Base-by-base conservation (phyloP, 35 echinoderm and acorn worm genomes). In the Heliocidaris erythrogramma region DNA sequence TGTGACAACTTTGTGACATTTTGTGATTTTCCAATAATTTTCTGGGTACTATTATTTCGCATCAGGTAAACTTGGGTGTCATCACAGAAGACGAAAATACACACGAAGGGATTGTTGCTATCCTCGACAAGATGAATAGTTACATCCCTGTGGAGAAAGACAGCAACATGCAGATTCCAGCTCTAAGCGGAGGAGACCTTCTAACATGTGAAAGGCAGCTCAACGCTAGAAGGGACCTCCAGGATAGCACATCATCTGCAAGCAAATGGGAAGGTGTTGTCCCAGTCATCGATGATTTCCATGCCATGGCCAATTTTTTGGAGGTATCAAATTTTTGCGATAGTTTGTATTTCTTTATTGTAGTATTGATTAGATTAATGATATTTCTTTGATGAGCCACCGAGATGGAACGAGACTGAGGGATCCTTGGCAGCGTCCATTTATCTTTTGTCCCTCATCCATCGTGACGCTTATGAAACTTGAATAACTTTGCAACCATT, bases 231-330 rank as follows among this genome's bases (percentile, higher is more conserved):
- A 42, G 53, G 59, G 94, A 97, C 59, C 8, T 90, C 9, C 94
- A 93, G 52, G 96, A 97, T 48, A 94, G 94, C 86, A 85, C 48
- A 31, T 92, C 90, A 86, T 92, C 96, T 9, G 60, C 35, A 86
- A 86, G 30, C 27, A 91, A 69, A 7, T 97, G 94, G 94, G 95
- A 86, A 53, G 96, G 90, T 59, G 11, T 95, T 4, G 48, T 97
- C 32, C 96, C 96, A 13, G 96, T 97, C 14, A 95, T 97, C 30
- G 96, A 95, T 53, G 96, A 97, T 59, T 97, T 97, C 85, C 96
- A 97, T 42, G 86, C 88, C 4, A 95, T 93, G 49, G 96, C 96
- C 11, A 97, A 95, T 88, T 95, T 88, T 32, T 84, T 86, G 48
- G 88, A 96, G 94, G 96, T 96, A 95, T 56, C 11, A 42, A 49